Percentiles rank a stretch among this genome's conserved stretches.
Conservation (phyloP, 2,888 invertebrate genomes). For the Dolichopus griseipennis region DNA sequence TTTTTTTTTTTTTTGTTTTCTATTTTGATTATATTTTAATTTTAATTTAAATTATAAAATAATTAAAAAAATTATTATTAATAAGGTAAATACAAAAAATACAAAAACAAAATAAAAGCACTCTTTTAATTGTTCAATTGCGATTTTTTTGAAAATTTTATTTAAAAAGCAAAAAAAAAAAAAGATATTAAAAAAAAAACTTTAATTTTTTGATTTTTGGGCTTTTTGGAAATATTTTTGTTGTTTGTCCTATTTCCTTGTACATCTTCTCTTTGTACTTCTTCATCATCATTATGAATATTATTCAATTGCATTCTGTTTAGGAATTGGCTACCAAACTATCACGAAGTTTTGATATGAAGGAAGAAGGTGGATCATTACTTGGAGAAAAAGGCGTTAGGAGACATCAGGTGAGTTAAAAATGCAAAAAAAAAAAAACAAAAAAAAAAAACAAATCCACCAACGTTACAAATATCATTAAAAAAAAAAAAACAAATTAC, state of each 20-base stretch:
- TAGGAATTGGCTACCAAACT: constrained; percentile 82
- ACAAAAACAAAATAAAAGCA: too few relatives aligned
- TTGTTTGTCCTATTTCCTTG: neutral
- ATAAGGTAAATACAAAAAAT: too few relatives aligned
- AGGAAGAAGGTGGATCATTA: constrained; percentile 68
- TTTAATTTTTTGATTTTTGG: neutral
- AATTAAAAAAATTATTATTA: too few relatives aligned
- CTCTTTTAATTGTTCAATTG: too few relatives aligned
- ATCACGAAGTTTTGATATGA: constrained; percentile 81
- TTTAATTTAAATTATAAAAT: too few relatives aligned
- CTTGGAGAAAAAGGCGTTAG: constrained; percentile 60
- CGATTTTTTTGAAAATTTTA: too few relatives aligned
- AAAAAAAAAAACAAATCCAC: neutral
- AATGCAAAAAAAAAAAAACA: neutral
- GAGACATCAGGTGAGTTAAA: constrained; percentile 49
- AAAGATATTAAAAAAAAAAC: neutral
- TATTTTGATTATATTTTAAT: too few relatives aligned
- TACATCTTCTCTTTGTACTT: too few relatives aligned
- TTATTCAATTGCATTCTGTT: constrained; percentile 1
- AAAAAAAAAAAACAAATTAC: neutral
- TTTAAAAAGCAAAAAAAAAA: neutral
- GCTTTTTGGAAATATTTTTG: neutral
- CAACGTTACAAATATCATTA: neutral
- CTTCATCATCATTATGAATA: constrained; percentile 2
- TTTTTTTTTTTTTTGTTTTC: too few relatives aligned